Evolutionary conservation across 2,888 invertebrate species (phyloP).

Genomic region (Sylvicola cinctus): DNA sequence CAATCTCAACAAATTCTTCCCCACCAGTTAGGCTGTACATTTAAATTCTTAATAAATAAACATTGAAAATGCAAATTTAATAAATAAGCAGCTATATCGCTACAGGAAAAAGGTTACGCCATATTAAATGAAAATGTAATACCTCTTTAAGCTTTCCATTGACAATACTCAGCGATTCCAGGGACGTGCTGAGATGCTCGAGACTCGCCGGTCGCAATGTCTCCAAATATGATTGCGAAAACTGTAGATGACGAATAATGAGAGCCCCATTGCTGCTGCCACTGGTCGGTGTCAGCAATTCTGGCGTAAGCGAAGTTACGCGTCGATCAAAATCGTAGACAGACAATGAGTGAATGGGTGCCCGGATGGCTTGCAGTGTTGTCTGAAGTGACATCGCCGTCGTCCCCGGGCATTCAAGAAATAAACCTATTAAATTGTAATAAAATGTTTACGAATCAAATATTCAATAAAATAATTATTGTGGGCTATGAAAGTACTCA

Average conservation of each 20-base stretch:
- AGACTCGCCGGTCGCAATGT: slow-evolving; percentile 56
- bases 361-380: slow-evolving; percentile 47
- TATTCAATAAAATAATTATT: no score
- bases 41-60: no score
- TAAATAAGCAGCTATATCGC: no score
- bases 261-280: slow-evolving; percentile 15
- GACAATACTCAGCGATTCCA: slow-evolving; percentile 59
- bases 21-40: no score
- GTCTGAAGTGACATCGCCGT: slow-evolving; percentile 51
- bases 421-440: slow-evolving; percentile 38
- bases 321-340: slow-evolving; percentile 74
- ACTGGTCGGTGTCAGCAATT: slow-evolving; percentile 47
- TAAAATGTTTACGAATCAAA: slow-evolving; percentile 9
- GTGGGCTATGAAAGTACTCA: not conserved
- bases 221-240: slow-evolving; percentile 51
- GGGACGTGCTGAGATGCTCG: slow-evolving; percentile 44
- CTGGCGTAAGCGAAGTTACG: slow-evolving; percentile 50
- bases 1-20: no score
- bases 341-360: slow-evolving; percentile 61
- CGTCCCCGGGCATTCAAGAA: slow-evolving; percentile 73
- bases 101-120: not conserved
- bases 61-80: no score
- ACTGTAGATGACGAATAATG: slow-evolving; percentile 47
- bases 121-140: no score
- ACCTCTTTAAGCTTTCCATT: slow-evolving; percentile 39